phyloP scores from a whole-genome alignment of 1,140 invertebrate species.

The Temnothorax curvispinosus region DNA sequence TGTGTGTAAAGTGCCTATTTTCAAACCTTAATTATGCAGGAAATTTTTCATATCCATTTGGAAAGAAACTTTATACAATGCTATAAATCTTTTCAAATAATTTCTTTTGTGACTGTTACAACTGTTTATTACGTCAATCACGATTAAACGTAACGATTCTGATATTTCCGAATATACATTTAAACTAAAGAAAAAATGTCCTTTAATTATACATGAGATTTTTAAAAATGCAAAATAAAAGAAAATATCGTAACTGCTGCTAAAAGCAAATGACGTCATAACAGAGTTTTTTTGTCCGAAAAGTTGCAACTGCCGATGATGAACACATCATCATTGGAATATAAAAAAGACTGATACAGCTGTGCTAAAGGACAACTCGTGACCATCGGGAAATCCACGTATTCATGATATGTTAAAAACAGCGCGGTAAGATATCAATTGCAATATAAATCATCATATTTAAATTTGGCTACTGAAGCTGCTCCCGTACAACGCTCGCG shows the following conservation, averaged over 20 bases:
- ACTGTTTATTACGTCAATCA: neutral
- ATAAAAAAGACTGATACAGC: neutral
- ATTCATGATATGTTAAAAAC: conserved; percentile 58
- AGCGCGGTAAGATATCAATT: neutral
- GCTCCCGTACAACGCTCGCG: neutral
- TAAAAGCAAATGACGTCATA: conserved; percentile 35
- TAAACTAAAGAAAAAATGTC: neutral
- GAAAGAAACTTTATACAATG: neutral
- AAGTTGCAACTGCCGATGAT: conserved; percentile 19
- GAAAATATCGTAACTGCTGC: conserved; percentile 17
- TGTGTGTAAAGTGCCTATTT: neutral
- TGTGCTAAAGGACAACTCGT: conserved; percentile 21
- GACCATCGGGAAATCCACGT: neutral
- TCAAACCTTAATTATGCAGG: neutral
- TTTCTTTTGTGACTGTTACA: neutral
- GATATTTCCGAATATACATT: neutral
- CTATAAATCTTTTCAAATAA: neutral
- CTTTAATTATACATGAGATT: neutral
- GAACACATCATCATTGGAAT: conserved; percentile 19
- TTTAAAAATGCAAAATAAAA: neutral
- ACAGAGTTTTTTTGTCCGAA: neutral
- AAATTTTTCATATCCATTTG: neutral
- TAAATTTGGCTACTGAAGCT: neutral
- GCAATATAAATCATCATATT: conserved; percentile 15
- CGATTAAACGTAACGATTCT: neutral